Conservation (phyloP, 2,888 invertebrate species). For the Lochmaea capreae region DNA sequence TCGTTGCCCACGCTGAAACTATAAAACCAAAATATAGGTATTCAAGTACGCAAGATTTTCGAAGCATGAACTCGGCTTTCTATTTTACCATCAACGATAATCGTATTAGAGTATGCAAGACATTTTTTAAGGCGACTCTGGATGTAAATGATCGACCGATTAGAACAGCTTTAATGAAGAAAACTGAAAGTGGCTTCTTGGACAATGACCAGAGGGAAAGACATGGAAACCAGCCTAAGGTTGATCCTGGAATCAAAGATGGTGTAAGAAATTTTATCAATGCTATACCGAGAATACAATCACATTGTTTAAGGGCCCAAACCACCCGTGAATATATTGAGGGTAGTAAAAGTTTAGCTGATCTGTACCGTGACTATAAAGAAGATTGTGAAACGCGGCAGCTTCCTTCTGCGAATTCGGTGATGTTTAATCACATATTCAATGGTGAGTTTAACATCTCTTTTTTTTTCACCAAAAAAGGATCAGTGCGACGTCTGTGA, state of each 20-base stretch:
- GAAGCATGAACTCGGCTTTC: slow-evolving; percentile 32
- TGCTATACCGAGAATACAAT: slow-evolving; percentile 20
- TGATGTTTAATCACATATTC: too few relatives aligned
- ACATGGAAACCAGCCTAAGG: slow-evolving; percentile 39
- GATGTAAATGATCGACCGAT: slow-evolving; percentile 31
- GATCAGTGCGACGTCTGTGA: too few relatives aligned
- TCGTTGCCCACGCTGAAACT: background rate
- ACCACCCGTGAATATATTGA: slow-evolving; percentile 15
- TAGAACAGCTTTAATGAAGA: slow-evolving; percentile 24
- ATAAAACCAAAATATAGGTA: too few relatives aligned
- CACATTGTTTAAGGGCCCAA: slow-evolving; percentile 22
- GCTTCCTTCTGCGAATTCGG: too few relatives aligned
- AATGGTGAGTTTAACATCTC: too few relatives aligned
- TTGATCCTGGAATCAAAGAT: slow-evolving; percentile 32
- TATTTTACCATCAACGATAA: slow-evolving; percentile 33
- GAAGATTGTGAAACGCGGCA: too few relatives aligned
- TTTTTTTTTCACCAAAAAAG: too few relatives aligned
- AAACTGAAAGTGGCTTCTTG: slow-evolving; percentile 23
- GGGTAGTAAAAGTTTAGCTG: too few relatives aligned
- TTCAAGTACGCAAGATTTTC: too few relatives aligned
- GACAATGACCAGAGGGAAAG: slow-evolving; percentile 33
- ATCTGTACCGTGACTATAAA: too few relatives aligned
- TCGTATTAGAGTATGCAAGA: slow-evolving; percentile 38
- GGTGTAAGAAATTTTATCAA: slow-evolving; percentile 21
- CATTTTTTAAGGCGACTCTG: slow-evolving; percentile 37